Conservation (phyloP, 2,113 vertebrate species). For the Syrrhaptes paradoxus region DNA sequence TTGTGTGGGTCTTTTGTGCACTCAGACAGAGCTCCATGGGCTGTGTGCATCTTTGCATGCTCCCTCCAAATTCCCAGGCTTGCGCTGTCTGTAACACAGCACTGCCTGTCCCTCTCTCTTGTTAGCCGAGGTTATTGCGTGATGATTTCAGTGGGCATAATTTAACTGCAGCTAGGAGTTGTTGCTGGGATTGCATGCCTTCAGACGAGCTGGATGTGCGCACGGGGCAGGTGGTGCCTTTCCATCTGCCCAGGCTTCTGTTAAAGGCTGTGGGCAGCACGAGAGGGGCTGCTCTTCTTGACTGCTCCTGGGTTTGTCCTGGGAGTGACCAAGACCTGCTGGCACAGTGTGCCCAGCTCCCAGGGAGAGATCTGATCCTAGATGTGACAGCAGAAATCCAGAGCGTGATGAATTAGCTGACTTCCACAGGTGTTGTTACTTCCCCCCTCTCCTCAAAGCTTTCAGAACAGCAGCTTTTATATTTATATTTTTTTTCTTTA, state of each 20-base stretch:
- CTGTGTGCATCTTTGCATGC: neutral
- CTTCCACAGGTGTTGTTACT: neutral
- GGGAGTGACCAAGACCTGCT: neutral
- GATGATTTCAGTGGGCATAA: neutral
- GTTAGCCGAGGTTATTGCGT: neutral
- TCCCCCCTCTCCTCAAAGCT: neutral
- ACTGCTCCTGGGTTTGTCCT: neutral
- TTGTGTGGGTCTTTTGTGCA: neutral
- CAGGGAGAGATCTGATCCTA: neutral
- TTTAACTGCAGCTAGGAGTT: neutral
- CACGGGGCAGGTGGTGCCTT: neutral
- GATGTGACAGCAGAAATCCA: neutral
- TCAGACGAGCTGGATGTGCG: neutral
- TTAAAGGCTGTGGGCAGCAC: neutral
- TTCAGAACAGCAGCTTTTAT: neutral
- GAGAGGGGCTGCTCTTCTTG: neutral
- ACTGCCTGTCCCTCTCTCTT: neutral
- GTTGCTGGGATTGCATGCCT: rapidly evolving
- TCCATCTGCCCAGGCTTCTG: neutral
- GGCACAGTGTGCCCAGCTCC: neutral
- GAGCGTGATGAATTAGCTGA: neutral
- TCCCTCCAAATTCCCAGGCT: neutral
- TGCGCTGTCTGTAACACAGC: rapidly evolving
- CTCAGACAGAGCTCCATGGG: neutral
- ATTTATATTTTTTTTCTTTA: too few species aligned